These are phyloP conservation scores for Trialeurodes vaporariorum DNA, from an alignment of 1,140 invertebrate species.

Conservation along the genomic window DNA sequence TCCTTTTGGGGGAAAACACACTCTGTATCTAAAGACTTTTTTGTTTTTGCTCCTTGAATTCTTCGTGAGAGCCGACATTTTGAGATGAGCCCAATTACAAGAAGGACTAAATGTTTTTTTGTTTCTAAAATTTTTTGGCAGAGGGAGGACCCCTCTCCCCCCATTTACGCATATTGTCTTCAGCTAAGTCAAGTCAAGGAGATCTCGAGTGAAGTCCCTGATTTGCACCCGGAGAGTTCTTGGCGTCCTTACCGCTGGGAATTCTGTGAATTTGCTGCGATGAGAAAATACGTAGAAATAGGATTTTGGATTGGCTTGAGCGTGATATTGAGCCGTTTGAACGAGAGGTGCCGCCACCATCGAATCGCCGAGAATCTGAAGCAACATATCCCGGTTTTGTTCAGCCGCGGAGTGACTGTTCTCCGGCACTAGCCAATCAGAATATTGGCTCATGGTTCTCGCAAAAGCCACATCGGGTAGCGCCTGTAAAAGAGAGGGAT, in stretches of 20 bases:
- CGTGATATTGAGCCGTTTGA: constrained; percentile 57
- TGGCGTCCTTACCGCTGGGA: constrained; percentile 42
- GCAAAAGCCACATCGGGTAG: constrained; percentile 47
- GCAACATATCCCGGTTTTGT: constrained; percentile 17
- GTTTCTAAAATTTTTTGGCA: too few species aligned
- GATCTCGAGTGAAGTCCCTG: too few species aligned
- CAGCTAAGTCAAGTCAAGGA: too few species aligned
- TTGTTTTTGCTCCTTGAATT: too few species aligned
- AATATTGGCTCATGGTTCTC: constrained; percentile 55
- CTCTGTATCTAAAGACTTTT: too few species aligned
- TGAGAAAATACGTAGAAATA: constrained; percentile 87
- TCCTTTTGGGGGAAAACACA: too few species aligned
- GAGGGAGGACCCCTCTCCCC: too few species aligned
- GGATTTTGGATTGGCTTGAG: constrained; percentile 54
- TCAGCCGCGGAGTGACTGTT: constrained; percentile 12
- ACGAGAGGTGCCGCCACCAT: constrained; percentile 60
- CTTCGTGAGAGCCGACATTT: too few species aligned
- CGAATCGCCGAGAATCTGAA: constrained; percentile 66
- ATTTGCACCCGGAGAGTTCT: neutral
- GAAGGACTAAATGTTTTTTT: too few species aligned
- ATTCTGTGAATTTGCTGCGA: constrained; percentile 58
- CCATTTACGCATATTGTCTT: too few species aligned
- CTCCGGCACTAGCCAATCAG: constrained; percentile 20
- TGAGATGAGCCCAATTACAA: too few species aligned
- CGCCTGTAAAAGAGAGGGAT: constrained; percentile 28